Base-by-base conservation (phyloP, 2,888 invertebrate genomes). In the Agrotis puta region DNA sequence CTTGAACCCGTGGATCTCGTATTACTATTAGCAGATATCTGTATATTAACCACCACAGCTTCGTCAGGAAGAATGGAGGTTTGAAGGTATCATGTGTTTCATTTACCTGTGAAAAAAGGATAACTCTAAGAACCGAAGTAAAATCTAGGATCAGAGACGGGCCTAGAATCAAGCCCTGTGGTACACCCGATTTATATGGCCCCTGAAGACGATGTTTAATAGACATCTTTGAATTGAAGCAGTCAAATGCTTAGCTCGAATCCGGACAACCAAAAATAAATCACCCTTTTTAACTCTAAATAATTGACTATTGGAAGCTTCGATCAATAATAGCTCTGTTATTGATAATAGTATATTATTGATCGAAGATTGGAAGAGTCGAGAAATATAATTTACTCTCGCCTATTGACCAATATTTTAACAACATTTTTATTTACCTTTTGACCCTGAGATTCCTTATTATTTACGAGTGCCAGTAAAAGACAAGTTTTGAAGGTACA, bases 1-100 rank as follows among this genome's bases (percentile, higher is more conserved):
- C 94, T 88, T 99, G 98, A 1, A 99, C 96, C 1, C 98, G 96
- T 0, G 99, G 98, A 93, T 99, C 98, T 73, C 99, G 95, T 47
- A 98, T 84, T 33, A 98, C 97, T 84, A 98, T 97, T 61, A 98
- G 87, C 63, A 98, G 93, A 80, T 98, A 97, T 82, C 99, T 96
- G 90, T 98, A 97, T 66, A 98, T 97, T 53, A 99, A 94, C 96
- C 98, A 98, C 78, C 96, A 96, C 22, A 99, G 96, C 91, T 98
- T 98, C 2, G 97, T 97, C 87, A 97, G 96, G 97, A 98, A 98
- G 61, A 96, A 95, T 0, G 98, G 97, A 61, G 97, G 94, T 83
- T 97, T 96, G 88, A 96, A 94, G 61, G 84, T 82, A 54, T 91
- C 91, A n/a, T 74, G 76, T 18, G 83, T 82, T 14, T 83, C 70